These are phyloP conservation scores for Andricus curvator DNA, from an alignment of 2,888 invertebrate species.

Conservation along the genomic window DNA sequence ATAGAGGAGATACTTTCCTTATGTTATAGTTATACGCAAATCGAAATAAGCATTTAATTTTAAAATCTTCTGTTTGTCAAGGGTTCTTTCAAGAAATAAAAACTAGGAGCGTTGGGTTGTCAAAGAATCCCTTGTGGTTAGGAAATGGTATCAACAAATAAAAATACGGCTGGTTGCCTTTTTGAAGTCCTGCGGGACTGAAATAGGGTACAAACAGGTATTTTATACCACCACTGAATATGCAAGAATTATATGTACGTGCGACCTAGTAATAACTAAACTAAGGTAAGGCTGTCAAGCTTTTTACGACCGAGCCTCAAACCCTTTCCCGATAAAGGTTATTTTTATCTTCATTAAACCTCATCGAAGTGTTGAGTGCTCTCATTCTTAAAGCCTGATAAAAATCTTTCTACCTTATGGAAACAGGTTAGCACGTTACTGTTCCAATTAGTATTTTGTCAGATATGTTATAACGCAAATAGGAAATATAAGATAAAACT, in stretches of 20 bases:
- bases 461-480: not conserved
- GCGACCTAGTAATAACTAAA: not conserved
- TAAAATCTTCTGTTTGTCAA: not conserved
- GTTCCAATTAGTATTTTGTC: no score
- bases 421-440: no score
- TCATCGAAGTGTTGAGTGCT: not conserved
- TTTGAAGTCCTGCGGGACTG: not conserved
- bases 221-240: not conserved
- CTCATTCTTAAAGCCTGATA: no score
- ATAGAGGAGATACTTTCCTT: not conserved
- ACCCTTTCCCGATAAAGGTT: not conserved
- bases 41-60: not conserved
- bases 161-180: not conserved
- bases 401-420: not conserved
- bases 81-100: not conserved
- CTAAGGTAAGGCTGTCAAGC: not conserved
- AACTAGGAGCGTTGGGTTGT: not conserved
- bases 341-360: not conserved
- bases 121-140: slow-evolving; percentile 1
- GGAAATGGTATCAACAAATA: not conserved
- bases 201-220: not conserved
- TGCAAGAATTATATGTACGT: not conserved
- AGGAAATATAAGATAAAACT: not conserved
- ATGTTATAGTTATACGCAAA: not conserved
- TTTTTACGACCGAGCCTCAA: not conserved